Percentiles rank a stretch among this genome's conserved stretches.
Evolutionary conservation across 2,113 vertebrate genomes (phyloP).

Genomic region (Typhlomys cinereus): DNA sequence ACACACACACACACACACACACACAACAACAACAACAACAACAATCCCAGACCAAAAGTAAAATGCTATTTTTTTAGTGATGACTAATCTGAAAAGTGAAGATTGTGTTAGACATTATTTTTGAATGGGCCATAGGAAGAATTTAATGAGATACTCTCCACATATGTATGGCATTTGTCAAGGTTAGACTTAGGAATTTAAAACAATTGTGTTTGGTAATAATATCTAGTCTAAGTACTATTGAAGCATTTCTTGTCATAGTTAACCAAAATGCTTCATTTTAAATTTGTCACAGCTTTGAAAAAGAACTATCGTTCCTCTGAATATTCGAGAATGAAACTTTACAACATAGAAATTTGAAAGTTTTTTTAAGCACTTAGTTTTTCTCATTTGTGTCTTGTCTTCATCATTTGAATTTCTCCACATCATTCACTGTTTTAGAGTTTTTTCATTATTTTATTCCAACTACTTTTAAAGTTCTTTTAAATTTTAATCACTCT

Average conservation of each 20-base stretch:
- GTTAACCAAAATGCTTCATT: neutral
- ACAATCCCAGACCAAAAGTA: neutral
- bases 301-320: conserved; percentile 39
- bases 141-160: neutral
- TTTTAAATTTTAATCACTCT: neutral
- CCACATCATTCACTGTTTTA: neutral
- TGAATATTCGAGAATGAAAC: neutral
- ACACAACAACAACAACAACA: too few species aligned
- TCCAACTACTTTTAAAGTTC: neutral
- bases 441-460: neutral
- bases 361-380: conserved; percentile 3
- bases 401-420: conserved; percentile 4
- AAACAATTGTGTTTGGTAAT: neutral
- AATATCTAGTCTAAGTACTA: neutral
- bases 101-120: neutral
- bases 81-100: conserved; percentile 9
- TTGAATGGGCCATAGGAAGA: neutral
- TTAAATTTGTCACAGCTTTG: conserved; percentile 37
- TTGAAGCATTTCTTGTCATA: neutral
- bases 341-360: neutral
- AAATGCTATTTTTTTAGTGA: conserved; percentile 12
- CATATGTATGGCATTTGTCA: neutral
- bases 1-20: too few species aligned
- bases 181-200: conserved; percentile 7
- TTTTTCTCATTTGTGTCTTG: conserved; percentile 2